Evolutionary conservation across 2,888 invertebrate genomes (phyloP).

Genomic region (Cephus pulcher): DNA sequence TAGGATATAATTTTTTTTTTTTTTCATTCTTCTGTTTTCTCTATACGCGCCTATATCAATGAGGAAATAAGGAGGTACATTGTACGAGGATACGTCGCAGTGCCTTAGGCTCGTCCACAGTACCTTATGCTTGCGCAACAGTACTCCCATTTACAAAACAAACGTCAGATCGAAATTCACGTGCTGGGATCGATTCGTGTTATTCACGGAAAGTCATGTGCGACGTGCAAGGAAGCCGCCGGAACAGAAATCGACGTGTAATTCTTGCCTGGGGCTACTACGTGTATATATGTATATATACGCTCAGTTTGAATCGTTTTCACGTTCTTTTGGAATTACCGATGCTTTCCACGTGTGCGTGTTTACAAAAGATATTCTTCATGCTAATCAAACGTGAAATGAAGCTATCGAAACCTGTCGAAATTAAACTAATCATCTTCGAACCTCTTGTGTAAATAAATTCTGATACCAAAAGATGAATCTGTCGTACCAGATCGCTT

Average conservation of each 20-base stretch:
- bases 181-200: not conserved
- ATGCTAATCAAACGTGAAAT: not conserved
- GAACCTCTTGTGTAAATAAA: not conserved
- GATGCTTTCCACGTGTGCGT: not conserved
- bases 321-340: not conserved
- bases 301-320: not conserved
- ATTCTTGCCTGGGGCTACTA: not conserved
- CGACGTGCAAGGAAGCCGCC: not conserved
- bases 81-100: not conserved
- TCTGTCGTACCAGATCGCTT: not conserved
- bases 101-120: not conserved
- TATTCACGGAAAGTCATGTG: not conserved
- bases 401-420: not conserved
- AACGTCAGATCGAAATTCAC: not conserved
- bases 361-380: not conserved
- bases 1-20: slow-evolving; percentile 17
- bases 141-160: not conserved
- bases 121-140: not conserved
- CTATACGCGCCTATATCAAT: not conserved
- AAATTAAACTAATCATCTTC: not conserved
- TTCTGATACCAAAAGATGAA: not conserved
- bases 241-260: not conserved
- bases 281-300: not conserved
- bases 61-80: not conserved
- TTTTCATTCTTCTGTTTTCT: slow-evolving; percentile 3